phyloP scores from a whole-genome alignment of 2,888 invertebrate genomes.

The Auanema sp. region DNA sequence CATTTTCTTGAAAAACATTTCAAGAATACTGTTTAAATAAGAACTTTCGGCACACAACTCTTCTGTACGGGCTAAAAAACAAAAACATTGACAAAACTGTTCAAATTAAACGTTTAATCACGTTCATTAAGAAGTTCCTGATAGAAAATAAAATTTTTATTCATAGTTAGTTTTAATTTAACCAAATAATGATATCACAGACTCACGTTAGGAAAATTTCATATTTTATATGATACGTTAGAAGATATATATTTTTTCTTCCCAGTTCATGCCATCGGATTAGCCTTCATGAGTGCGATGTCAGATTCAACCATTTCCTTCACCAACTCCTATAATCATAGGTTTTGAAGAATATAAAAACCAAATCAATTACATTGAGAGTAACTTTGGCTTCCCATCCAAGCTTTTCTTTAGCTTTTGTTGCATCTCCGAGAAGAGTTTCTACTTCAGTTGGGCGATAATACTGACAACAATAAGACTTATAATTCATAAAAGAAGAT shows the following conservation, averaged over 20 bases:
- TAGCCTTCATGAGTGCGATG: slow-evolving; percentile 83
- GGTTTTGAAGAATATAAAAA: neutral
- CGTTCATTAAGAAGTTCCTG: too few relatives aligned
- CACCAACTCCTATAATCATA: slow-evolving; percentile 73
- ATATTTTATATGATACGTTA: neutral
- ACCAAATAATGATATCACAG: too few relatives aligned
- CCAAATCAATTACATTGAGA: slow-evolving; percentile 68
- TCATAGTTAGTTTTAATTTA: too few relatives aligned
- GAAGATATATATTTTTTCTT: neutral
- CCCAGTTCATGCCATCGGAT: slow-evolving; percentile 78
- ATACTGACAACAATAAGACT: slow-evolving; percentile 70
- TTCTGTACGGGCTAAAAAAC: too few relatives aligned
- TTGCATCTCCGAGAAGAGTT: slow-evolving; percentile 85
- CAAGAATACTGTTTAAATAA: too few relatives aligned
- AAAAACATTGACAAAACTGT: too few relatives aligned
- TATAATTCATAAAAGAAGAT: neutral
- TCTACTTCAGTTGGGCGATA: slow-evolving; percentile 95
- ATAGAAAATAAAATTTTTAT: too few relatives aligned
- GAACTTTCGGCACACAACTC: too few relatives aligned
- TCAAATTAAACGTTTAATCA: too few relatives aligned
- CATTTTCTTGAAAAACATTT: too few relatives aligned
- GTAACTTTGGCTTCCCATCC: slow-evolving; percentile 85
- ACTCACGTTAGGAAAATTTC: neutral
- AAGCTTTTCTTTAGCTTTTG: slow-evolving; percentile 82
- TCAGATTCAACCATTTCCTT: slow-evolving; percentile 92